Evolutionary conservation across 2,113 vertebrate genomes (phyloP).

Genomic region (Antennarius striatus): DNA sequence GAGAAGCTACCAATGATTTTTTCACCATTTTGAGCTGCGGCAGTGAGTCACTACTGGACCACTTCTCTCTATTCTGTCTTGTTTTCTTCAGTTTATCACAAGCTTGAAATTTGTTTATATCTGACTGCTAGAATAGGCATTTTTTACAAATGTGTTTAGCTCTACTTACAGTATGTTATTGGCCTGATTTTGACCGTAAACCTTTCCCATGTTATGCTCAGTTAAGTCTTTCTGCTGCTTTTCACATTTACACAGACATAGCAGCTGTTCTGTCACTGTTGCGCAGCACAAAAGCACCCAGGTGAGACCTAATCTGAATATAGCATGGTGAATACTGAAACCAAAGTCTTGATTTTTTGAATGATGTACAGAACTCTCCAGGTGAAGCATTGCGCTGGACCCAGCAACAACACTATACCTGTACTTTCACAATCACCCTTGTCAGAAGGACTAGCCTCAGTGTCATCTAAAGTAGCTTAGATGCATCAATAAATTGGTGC

Average conservation of each 20-base stretch:
- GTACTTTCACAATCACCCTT: slow-evolving; percentile 74
- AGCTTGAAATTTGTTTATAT: slow-evolving; percentile 32
- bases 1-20: slow-evolving; percentile 32
- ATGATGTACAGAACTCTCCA: slow-evolving; percentile 75
- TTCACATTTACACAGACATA: slow-evolving; percentile 21
- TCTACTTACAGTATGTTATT: slow-evolving; percentile 57
- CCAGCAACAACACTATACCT: slow-evolving; percentile 86
- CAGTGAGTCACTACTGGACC: slow-evolving; percentile 62
- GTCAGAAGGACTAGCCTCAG: slow-evolving; percentile 75
- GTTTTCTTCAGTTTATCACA: slow-evolving; percentile 41
- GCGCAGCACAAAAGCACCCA: slow-evolving; percentile 14
- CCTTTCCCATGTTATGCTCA: slow-evolving; percentile 52
- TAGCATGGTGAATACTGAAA: slow-evolving; percentile 66
- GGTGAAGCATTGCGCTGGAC: slow-evolving; percentile 81
- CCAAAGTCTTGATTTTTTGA: slow-evolving; percentile 80
- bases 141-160: slow-evolving; percentile 42
- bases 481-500: slow-evolving; percentile 62
- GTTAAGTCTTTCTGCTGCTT: slow-evolving; percentile 58
- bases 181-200: slow-evolving; percentile 48
- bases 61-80: slow-evolving; percentile 46
- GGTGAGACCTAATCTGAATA: slow-evolving; percentile 55
- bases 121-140: slow-evolving; percentile 35
- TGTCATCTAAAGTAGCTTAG: slow-evolving; percentile 72
- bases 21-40: slow-evolving; percentile 44
- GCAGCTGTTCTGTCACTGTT: slow-evolving; percentile 22